phyloP scores from a whole-genome alignment of 1,140 invertebrate genomes.

The Orchesella cincta region DNA sequence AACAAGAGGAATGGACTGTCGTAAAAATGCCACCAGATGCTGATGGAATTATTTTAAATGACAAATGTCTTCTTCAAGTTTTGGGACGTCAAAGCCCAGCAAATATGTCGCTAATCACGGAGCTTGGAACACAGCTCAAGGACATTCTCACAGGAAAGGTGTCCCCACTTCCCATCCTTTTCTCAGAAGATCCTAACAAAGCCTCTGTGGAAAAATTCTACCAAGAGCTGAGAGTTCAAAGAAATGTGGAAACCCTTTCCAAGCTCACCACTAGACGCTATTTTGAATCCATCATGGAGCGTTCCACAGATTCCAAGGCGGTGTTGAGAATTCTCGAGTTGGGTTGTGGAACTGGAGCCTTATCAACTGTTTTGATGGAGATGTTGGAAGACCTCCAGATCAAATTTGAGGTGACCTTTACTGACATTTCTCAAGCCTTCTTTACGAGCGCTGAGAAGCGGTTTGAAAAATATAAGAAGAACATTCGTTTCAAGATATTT shows the following conservation, averaged over 20 bases:
- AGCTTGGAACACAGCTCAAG: not conserved
- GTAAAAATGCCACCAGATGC: not conserved
- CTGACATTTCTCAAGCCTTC: slow-evolving; percentile 17
- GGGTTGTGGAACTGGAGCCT: not conserved
- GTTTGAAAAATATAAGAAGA: slow-evolving; percentile 18
- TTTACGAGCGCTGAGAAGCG: slow-evolving; percentile 7
- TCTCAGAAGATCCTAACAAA: slow-evolving; percentile 14
- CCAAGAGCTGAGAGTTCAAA: slow-evolving; percentile 12
- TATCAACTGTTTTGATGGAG: not conserved
- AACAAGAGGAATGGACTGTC: not conserved
- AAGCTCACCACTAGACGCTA: not conserved
- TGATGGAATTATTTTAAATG: not conserved
- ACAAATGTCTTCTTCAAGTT: not conserved
- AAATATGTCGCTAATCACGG: slow-evolving; percentile 10
- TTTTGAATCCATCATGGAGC: not conserved
- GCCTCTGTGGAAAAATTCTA: slow-evolving; percentile 10
- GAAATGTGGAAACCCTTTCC: not conserved
- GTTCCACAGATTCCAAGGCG: not conserved
- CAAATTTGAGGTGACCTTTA: not conserved
- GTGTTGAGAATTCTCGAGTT: not conserved
- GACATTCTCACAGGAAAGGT: slow-evolving; percentile 11
- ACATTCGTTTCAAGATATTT: not conserved
- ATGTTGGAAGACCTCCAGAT: not conserved
- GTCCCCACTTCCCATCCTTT: slow-evolving; percentile 23
- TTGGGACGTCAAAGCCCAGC: not conserved